Base-by-base conservation (phyloP, 2,797 vertebrate species). In the Melopsittacus undulatus region DNA sequence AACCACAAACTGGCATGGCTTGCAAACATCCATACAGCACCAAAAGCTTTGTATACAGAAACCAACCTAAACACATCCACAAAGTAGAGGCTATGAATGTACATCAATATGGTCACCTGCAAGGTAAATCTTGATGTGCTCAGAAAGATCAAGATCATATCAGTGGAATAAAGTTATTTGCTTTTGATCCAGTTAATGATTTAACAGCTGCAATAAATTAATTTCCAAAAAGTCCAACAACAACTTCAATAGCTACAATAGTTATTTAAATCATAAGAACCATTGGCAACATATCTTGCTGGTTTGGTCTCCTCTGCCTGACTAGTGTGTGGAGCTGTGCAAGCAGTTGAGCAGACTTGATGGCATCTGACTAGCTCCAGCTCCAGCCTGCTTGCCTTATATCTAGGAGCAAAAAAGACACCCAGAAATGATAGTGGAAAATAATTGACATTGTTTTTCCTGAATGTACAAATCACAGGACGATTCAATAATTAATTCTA, bases 111-210 rank as follows among this genome's bases (percentile, higher is more conserved):
- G 0, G 68, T 54, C 49, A 94, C 85, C 34, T 97, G 87, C 11
- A 97, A 90, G 78, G 87, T 79, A 77, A 96, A 81, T 80, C 96
- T 97, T 63, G 97, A 98, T 43, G 81, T 38, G 51, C 92, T 91
- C 73, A 98, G 85, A 78, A 95, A 96, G 32, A 85, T 95, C 79
- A 97, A 83, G 46, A 97, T 98, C 85, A 89, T 82, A 83, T 96
- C 85, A 45, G 92, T 27, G 2, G 94, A 83, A 52, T 92, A 83
- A 30, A 74, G 49, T 74, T 84, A 97, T 95, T 79, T 96, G 23
- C 13, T 90, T 94, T 96, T 97, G 49, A 96, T 77, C 95, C 96
- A 97, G 38, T 94, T 92, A 78, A 59, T 48, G n/a, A 32, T 86
- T 94, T 97, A 73, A 96, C 72, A 64, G 91, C 9, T 42, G 70